Percentiles rank a stretch among this genome's conserved stretches.
Conservation (phyloP, 2,113 vertebrate genomes). For the Cyphomyrus plagiostoma region DNA sequence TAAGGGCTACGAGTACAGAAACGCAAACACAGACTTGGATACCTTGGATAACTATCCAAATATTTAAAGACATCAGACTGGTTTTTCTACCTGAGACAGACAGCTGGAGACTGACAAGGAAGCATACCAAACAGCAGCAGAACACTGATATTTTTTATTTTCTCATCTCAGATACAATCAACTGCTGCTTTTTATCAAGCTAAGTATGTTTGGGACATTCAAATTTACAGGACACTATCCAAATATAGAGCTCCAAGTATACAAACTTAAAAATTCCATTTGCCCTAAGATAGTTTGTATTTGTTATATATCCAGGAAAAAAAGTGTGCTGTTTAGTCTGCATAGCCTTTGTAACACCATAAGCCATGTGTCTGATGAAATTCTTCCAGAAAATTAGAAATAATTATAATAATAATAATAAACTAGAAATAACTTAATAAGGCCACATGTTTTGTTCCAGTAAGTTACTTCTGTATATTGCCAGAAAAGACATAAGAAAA, state of each 20-base stretch:
- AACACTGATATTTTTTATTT: background rate
- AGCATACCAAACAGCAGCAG: background rate
- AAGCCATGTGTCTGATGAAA: background rate
- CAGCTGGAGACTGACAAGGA: background rate
- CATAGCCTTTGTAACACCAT: background rate
- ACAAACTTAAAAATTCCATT: background rate
- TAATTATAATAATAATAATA: no score
- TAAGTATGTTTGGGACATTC: background rate
- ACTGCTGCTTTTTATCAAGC: background rate
- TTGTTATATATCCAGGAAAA: background rate
- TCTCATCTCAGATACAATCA: background rate
- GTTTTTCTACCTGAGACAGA: background rate
- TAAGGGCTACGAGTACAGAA: background rate
- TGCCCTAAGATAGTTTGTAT: background rate
- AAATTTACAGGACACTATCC: background rate
- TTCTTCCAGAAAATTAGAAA: background rate
- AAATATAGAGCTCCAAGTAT: background rate
- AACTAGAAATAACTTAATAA: background rate
- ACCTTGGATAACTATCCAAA: conserved; percentile 1
- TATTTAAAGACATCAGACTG: conserved; percentile 6
- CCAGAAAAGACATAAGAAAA: background rate
- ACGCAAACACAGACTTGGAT: background rate
- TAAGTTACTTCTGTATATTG: background rate
- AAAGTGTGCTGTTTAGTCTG: background rate
- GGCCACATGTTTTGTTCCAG: background rate